phyloP scores from a whole-genome alignment of 1,140 invertebrate species.

The Lerema accius region DNA sequence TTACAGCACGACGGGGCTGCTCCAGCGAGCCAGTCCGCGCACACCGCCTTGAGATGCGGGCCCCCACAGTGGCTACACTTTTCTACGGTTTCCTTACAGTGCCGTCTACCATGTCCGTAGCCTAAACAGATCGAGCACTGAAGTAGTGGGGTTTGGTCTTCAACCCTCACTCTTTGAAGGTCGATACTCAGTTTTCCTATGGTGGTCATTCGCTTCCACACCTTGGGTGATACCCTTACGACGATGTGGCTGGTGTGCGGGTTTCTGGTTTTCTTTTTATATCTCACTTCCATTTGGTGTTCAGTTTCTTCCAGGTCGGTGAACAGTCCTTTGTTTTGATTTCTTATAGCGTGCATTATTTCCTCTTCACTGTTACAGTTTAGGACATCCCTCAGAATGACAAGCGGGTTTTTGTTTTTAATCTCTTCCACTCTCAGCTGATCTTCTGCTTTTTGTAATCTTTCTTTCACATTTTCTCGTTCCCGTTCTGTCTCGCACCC shows the following conservation, averaged over 20 bases:
- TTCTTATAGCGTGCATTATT: neutral
- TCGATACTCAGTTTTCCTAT: neutral
- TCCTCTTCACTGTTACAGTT: neutral
- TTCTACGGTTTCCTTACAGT: neutral
- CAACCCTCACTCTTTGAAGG: neutral
- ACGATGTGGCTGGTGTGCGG: neutral
- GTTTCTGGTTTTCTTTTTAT: neutral
- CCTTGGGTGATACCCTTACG: neutral
- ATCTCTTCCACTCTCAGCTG: neutral
- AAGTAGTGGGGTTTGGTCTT: neutral
- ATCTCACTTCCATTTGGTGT: neutral
- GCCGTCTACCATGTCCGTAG: neutral
- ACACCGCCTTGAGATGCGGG: neutral
- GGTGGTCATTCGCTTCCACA: neutral
- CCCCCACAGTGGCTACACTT: conserved; percentile 6
- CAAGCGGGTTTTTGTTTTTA: neutral
- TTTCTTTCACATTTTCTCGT: neutral
- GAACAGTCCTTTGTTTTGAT: conserved; percentile 3
- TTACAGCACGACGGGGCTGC: neutral
- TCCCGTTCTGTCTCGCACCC: neutral
- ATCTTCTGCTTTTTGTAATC: neutral
- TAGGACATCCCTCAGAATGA: neutral
- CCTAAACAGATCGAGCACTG: conserved; percentile 7
- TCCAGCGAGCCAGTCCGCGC: neutral
- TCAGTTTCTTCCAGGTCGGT: neutral